Evolutionary conservation across 2,113 vertebrate species (phyloP).

Genomic region (Motacilla tschutschensis): DNA sequence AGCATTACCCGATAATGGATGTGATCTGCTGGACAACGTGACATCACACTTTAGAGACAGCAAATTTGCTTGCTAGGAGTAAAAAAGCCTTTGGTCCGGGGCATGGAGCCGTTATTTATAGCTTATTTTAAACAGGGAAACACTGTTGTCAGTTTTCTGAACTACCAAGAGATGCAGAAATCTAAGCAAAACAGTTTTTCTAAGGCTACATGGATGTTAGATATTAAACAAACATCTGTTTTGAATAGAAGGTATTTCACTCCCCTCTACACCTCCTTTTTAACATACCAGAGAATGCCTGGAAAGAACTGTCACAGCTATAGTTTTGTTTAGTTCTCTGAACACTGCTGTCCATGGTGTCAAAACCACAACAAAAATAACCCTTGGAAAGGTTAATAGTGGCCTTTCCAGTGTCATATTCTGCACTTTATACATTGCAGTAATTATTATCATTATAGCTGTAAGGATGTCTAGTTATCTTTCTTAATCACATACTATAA

Average conservation of each 20-base stretch:
- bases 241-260: conserved; percentile 62
- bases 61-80: conserved; percentile 52
- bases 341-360: conserved; percentile 75
- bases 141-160: conserved; percentile 63
- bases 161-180: conserved; percentile 69
- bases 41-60: conserved; percentile 39
- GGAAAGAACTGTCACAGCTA: conserved; percentile 45
- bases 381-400: conserved; percentile 92
- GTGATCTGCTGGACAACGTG: conserved; percentile 38
- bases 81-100: neutral
- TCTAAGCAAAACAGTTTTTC: conserved; percentile 68
- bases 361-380: conserved; percentile 77
- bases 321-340: conserved; percentile 71
- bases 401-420: conserved; percentile 95
- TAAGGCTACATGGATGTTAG: conserved; percentile 71
- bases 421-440: conserved; percentile 80
- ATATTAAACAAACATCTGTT: conserved; percentile 77
- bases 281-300: conserved; percentile 26
- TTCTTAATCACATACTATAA: conserved; percentile 90
- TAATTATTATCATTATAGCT: conserved; percentile 99
- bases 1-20: neutral
- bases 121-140: conserved; percentile 61
- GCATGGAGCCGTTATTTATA: conserved; percentile 60
- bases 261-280: conserved; percentile 4
- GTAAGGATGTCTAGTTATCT: conserved; percentile 94